Percentiles rank a stretch among this genome's conserved stretches.
Evolutionary conservation across 1,140 invertebrate genomes (phyloP).

Genomic region (Trichomalopsis sarcophagae): DNA sequence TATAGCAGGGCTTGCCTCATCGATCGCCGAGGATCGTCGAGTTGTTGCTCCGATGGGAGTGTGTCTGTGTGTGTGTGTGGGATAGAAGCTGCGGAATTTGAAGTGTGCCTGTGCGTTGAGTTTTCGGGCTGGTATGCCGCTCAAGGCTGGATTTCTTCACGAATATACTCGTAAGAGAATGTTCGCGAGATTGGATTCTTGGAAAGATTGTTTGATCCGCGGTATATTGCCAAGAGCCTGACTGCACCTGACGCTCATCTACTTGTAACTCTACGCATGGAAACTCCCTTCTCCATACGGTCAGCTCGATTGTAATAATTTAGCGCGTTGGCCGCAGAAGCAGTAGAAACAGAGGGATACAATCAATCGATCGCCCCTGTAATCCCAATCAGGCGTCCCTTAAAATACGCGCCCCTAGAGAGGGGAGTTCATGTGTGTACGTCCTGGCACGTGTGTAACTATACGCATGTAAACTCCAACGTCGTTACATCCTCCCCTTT

Average conservation of each 20-base stretch:
- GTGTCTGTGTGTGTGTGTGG: too few species aligned
- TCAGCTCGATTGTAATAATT: too few species aligned
- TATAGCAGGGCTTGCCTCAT: neutral
- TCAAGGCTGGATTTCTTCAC: too few species aligned
- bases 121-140: neutral
- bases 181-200: too few species aligned
- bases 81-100: neutral
- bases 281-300: too few species aligned
- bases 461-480: neutral
- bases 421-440: neutral
- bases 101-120: neutral
- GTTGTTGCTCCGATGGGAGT: neutral
- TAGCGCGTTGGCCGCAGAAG: neutral
- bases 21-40: neutral
- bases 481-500: neutral
- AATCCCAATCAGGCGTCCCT: neutral
- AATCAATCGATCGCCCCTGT: neutral
- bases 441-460: neutral
- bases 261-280: too few species aligned
- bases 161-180: too few species aligned
- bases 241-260: too few species aligned
- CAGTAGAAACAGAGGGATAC: neutral
- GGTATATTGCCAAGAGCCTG: too few species aligned
- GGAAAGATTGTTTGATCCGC: too few species aligned
- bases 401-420: neutral